Evolutionary conservation across 2,888 invertebrate genomes (phyloP).

Genomic region (Tetragonisca angustula): DNA sequence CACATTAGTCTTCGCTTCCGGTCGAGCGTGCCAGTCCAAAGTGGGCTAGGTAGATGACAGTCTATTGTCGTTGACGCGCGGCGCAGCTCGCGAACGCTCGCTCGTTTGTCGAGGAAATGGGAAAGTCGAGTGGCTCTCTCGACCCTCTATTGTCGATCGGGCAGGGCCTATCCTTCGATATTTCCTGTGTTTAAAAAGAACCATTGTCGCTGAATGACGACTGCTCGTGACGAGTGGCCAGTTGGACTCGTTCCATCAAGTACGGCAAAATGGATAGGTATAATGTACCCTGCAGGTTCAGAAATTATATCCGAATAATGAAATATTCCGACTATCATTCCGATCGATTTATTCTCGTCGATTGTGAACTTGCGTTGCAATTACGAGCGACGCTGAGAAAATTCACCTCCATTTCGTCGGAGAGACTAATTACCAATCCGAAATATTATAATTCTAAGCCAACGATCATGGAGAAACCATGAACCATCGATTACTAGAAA

Average conservation of each 20-base stretch:
- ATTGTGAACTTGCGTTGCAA: too few species aligned
- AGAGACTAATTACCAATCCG: too few species aligned
- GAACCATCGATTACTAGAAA: too few species aligned
- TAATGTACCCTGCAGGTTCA: not conserved
- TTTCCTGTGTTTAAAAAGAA: constrained; percentile 58
- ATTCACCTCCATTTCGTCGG: too few species aligned
- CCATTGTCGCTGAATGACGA: constrained; percentile 22
- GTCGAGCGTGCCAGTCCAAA: constrained; percentile 74
- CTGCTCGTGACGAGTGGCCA: constrained; percentile 13
- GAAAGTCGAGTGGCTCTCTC: constrained; percentile 78
- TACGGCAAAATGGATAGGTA: not conserved
- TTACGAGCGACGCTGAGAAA: too few species aligned
- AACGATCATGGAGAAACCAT: not conserved
- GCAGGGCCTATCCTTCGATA: constrained; percentile 56
- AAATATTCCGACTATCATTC: too few species aligned
- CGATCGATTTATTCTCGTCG: too few species aligned
- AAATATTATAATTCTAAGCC: too few species aligned
- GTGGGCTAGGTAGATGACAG: constrained; percentile 72
- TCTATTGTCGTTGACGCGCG: constrained; percentile 56
- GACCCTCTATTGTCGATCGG: constrained; percentile 57
- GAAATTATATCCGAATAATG: not conserved
- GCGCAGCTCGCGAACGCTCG: constrained; percentile 46
- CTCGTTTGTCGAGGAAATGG: constrained; percentile 76
- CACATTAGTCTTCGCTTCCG: constrained; percentile 83
- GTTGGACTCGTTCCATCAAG: not conserved